Evolutionary conservation across 2,888 invertebrate genomes (phyloP), one percentile per base, ranked within the genome.

Genomic region (Heliconius aoede): DNA sequence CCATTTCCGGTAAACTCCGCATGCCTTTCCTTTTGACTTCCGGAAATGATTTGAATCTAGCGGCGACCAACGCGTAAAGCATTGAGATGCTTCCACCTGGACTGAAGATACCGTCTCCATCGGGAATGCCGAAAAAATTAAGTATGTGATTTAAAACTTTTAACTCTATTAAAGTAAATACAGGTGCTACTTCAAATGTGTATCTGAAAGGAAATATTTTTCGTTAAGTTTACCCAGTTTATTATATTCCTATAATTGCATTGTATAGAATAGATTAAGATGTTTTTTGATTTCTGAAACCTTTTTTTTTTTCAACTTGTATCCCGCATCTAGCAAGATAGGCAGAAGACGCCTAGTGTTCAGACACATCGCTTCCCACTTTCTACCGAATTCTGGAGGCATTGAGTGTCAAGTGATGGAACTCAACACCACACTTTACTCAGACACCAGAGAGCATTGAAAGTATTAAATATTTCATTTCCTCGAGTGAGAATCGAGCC

Each of bases 31-130:
- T 90, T 86, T 98, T 98, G 1, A 96, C 94, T 7, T 96, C 93
- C 0, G 98, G 98, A 77, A 95, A 95, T 40, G 91, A 91, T 78
- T 95, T 95, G 84, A 95, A 97, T 77, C 98, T 94, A 0, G 98
- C 98, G 13, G 97, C 89, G 0, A 96, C 96, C 83, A 98, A 93
- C 0, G 95, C 97, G 85, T 97, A 97, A 94, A 98, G 95, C 88
- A 97, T 97, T 4, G 97, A 96, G 62, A 96, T 92, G 69, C 97
- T 97, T 3, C 98, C 98, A 28, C 98, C 97, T 7, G 97, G 97
- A 64, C 96, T 95, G 84, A 97, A 96, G 72, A 97, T 96, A 2
- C 97, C 97, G 85, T 97, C 97, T 1, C 96, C 97, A 30, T 95
- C 88, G 8, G 94, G 92, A 76, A 96, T 96, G 0, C 96, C 96